These are phyloP conservation scores for Struthidea cinerea DNA, from an alignment of 2,113 vertebrate genomes.

Conservation along the genomic window DNA sequence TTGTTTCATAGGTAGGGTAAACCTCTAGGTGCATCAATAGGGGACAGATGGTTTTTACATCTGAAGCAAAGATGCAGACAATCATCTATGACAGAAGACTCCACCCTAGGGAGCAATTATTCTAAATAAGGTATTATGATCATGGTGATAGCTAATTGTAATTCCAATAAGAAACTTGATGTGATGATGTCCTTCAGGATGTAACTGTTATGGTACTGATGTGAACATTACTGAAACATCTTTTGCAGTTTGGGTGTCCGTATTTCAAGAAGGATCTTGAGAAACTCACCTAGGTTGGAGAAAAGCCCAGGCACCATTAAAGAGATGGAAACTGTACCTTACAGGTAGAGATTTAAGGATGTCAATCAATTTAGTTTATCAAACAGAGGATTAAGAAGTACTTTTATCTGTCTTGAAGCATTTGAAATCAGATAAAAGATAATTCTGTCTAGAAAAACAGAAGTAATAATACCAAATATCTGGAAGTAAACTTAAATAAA, in stretches of 20 bases:
- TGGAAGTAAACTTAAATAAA: neutral
- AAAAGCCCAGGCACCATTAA: neutral
- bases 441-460: neutral
- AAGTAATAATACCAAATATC: neutral
- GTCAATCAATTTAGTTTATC: neutral
- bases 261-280: neutral
- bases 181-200: neutral
- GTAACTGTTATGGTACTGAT: neutral
- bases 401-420: neutral
- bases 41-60: neutral
- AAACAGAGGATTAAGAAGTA: neutral
- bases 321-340: neutral
- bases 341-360: neutral
- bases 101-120: neutral
- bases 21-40: neutral
- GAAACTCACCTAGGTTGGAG: neutral
- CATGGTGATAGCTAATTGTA: neutral
- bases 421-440: neutral
- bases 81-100: neutral
- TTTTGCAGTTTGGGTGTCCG: neutral
- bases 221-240: neutral
- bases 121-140: neutral
- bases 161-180: neutral
- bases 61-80: neutral
- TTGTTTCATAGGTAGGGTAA: neutral